Evolutionary conservation across 2,888 invertebrate genomes (phyloP), one percentile per base, ranked within the genome.

Genomic region (Thereva unica): DNA sequence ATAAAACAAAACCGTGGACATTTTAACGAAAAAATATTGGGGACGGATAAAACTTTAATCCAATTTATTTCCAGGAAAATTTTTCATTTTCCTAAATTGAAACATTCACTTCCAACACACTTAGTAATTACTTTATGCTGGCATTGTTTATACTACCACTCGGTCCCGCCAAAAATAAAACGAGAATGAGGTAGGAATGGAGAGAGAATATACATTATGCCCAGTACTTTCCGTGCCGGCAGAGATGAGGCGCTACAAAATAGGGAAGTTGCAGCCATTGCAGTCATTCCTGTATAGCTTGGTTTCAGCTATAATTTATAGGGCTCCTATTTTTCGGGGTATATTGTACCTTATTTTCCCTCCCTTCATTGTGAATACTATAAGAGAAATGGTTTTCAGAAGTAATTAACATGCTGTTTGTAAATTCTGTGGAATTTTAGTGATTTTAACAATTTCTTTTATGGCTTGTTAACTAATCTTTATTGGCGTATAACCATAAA

Each of bases 41-140:
- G 45, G 10, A 12, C 47, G 57, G 47, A 59, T 47, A 59, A 45
- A 59, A 59, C 57, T 59, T 59, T 59, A 59, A 59, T 59, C 57
- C 57, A 59, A 59, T 59, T 59, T 59, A 47, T 37, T 56, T 47
- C 47, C 44, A 37, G 38, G 23, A 23, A 23, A 59, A 47, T 59
- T 59, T 59, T 59, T 59, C 57, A 59, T 59, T 59, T 59, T 59
- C 57, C 47, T 47, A 59, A 59, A 47, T 59, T 45, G 37, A 59
- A 59, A 59, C 57, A 59, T 59, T 59, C 57, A 47, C 57, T 59
- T 37, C 57, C 57, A 47, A 47, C 57, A 47, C 41, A 47, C 57
- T 59, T 59, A 34, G 45, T 59, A 59, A 59, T 59, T 59, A 59
- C 57, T 59, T 59, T 45, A 59, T 59, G 37, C 57, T 12, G 57